These are phyloP conservation scores for Podarcis siculus DNA, from an alignment of 2,797 vertebrate species.

Conservation along the genomic window DNA sequence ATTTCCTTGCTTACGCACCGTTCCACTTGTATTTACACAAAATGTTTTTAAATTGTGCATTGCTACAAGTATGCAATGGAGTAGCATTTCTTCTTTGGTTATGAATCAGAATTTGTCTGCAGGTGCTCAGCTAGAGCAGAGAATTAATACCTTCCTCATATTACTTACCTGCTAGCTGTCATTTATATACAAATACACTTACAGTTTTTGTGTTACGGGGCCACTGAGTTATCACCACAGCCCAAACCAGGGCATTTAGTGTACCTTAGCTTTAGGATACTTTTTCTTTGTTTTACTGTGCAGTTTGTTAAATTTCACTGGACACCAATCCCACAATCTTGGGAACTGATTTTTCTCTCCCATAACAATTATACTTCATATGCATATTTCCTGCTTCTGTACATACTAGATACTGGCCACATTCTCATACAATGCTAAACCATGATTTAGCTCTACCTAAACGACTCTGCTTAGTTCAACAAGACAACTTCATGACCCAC, in stretches of 20 bases:
- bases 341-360: neutral
- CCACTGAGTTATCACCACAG: conserved; percentile 49
- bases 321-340: neutral
- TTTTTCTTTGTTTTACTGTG: conserved; percentile 50
- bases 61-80: neutral
- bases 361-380: conserved; percentile 4
- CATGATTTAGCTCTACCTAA: no score
- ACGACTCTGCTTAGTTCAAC: neutral
- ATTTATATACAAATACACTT: conserved; percentile 20
- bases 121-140: neutral
- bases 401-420: neutral
- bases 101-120: neutral
- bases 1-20: neutral
- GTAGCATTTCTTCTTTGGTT: neutral
- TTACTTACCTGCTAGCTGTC: conserved; percentile 17
- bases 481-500: neutral
- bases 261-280: conserved; percentile 29
- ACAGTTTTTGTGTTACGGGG: conserved; percentile 25
- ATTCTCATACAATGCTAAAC: no score
- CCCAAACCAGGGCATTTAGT: conserved; percentile 38
- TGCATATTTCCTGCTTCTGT: conserved; percentile 4
- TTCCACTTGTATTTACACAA: neutral
- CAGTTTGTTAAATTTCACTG: conserved; percentile 38
- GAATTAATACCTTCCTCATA: neutral
- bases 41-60: neutral